Evolutionary conservation across 2,888 invertebrate genomes (phyloP), one percentile per base, ranked within the genome.

Genomic region (Sussaba pulchella): DNA sequence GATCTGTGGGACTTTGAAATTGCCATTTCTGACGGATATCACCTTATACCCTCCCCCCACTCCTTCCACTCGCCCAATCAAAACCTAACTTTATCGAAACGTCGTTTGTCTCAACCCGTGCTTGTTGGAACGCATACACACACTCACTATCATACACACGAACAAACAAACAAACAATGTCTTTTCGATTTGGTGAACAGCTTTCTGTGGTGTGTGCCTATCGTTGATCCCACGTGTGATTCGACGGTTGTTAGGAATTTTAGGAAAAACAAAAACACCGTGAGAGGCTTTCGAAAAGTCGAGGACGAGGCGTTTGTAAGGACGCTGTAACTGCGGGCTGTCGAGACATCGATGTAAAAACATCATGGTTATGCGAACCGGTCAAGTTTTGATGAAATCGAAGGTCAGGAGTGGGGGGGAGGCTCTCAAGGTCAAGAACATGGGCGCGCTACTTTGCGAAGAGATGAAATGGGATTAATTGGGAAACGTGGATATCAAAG

Each of bases 231-330:
- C 59, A 24, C 59, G 24, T 39, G n/a, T 39, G 1, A 12, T 14
- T 57, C 19, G 31, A 59, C 10, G 17, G 3, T 39, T 39, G 10
- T 39, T 10, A 57, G 14, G 14, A 8, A 54, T 59, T 39, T 12
- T 24, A 50, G 52, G 14, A 57, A 47, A 26, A n/a, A 54, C 39
- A 59, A 14, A 39, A 50, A 63, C 21, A 47, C 39, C 21, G 21
- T 39, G 67, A 47, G 59, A 70, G 71, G 64, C 63, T 61, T 31
- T 71, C 54, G 39, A 45, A 74, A 81, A 74, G 66, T 77, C 72
- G 75, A 70, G 79, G 70, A 79, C 70, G 75, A 64, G 41, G n/a
- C 17, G 63, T 39, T 69, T 17, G 14, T 57, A 54, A 21, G 21
- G 50, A 47, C 36, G 47, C 66, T 47, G 66, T 41, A 50, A 50